Conservation (phyloP, 2,113 vertebrate species). For the Girardinichthys multiradiatus region DNA sequence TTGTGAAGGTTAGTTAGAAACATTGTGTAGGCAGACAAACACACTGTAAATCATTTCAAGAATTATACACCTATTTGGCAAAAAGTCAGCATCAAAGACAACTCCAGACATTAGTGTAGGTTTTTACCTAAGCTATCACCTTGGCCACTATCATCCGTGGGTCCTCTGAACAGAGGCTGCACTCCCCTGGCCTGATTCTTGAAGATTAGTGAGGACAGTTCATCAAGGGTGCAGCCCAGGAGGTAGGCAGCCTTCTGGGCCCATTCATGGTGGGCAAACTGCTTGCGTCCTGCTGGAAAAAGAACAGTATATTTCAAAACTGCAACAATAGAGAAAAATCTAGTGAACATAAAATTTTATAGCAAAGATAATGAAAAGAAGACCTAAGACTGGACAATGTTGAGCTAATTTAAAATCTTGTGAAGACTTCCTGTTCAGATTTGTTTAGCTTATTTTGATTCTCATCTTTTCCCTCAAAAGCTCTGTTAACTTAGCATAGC, state of each 20-base stretch:
- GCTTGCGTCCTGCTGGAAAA: constrained; percentile 83
- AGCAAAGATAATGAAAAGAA: neutral
- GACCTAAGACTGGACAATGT: neutral
- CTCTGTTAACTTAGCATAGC: neutral
- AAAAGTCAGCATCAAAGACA: neutral
- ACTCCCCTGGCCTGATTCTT: constrained; percentile 91
- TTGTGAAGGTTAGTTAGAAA: too few relatives aligned
- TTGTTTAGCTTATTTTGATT: neutral
- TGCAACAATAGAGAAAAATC: neutral
- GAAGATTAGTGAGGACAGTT: constrained; percentile 94
- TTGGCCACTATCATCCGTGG: constrained; percentile 81
- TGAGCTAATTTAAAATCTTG: too few relatives aligned
- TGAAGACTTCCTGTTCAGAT: neutral
- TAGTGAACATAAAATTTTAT: neutral
- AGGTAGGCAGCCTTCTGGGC: constrained; percentile 97
- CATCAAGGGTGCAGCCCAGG: constrained; percentile 90
- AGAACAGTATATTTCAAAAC: neutral
- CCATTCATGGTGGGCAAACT: constrained; percentile 98
- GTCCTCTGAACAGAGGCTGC: constrained; percentile 93
- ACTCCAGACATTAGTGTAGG: neutral
- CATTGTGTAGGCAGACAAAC: too few relatives aligned
- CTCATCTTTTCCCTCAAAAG: neutral
- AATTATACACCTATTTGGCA: neutral
- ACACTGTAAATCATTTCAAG: neutral
- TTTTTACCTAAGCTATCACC: constrained; percentile 81